Conservation (phyloP, 2,888 invertebrate species). For the Coenonympha arcania region DNA sequence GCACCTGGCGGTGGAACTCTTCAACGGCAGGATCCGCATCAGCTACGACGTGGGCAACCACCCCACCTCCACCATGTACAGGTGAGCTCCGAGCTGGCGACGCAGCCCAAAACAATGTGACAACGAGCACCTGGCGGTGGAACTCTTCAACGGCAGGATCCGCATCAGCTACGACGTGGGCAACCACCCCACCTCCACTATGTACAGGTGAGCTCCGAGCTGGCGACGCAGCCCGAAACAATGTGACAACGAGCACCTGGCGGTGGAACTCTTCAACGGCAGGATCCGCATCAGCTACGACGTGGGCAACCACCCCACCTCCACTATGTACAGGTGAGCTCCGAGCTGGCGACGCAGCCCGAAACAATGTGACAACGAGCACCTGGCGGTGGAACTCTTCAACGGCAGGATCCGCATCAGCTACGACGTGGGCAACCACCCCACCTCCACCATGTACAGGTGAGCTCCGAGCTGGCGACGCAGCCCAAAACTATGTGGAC, state of each 20-base stretch:
- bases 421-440: conserved; percentile 84
- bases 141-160: conserved; percentile 94
- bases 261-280: conserved; percentile 96
- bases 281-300: conserved; percentile 95
- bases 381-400: conserved; percentile 96
- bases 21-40: conserved; percentile 93
- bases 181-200: conserved; percentile 96
- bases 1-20: conserved; percentile 96
- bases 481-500: too few species aligned
- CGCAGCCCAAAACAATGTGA: too few species aligned
- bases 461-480: too few species aligned
- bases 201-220: conserved; percentile 50
- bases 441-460: conserved; percentile 58
- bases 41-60: conserved; percentile 98
- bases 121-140: conserved; percentile 93
- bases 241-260: conserved; percentile 91
- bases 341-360: too few species aligned
- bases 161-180: conserved; percentile 97
- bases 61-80: conserved; percentile 90
- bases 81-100: too few species aligned
- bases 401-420: conserved; percentile 94
- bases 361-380: conserved; percentile 89
- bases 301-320: conserved; percentile 97
- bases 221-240: too few species aligned
- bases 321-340: conserved; percentile 77